phyloP scores from a whole-genome alignment of 2,888 invertebrate genomes.

The Notodonta ziczac region DNA sequence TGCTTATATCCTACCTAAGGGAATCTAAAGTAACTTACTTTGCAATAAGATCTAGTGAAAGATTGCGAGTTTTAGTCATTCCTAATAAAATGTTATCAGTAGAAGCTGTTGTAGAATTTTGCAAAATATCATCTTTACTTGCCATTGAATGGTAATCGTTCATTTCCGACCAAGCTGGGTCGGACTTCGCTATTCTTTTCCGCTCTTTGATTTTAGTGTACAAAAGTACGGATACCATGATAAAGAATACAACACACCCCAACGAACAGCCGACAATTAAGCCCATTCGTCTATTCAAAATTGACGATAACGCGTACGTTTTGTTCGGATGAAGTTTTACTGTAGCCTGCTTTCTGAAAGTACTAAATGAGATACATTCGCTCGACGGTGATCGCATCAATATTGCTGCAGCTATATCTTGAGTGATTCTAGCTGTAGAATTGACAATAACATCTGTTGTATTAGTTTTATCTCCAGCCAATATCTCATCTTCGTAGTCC shows the following conservation, averaged over 20 bases:
- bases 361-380: constrained; percentile 76
- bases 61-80: constrained; percentile 71
- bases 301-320: constrained; percentile 61
- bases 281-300: constrained; percentile 75
- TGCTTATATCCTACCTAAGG: constrained; percentile 40
- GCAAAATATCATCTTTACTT: constrained; percentile 77
- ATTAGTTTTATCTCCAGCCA: constrained; percentile 46
- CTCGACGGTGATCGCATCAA: constrained; percentile 73
- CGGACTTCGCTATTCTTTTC: constrained; percentile 76
- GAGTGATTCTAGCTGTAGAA: constrained; percentile 59
- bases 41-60: constrained; percentile 60
- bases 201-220: constrained; percentile 80
- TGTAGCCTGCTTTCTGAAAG: constrained; percentile 60
- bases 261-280: constrained; percentile 77
- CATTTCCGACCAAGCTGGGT: constrained; percentile 78
- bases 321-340: constrained; percentile 59
- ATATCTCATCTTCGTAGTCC: constrained; percentile 54
- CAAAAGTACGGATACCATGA: constrained; percentile 74
- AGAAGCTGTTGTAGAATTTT: constrained; percentile 74
- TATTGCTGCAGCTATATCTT: constrained; percentile 66
- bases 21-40: constrained; percentile 27
- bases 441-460: constrained; percentile 55
- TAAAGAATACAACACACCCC: constrained; percentile 76
- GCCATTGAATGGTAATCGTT: constrained; percentile 79
- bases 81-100: constrained; percentile 81